A percentile compares a stretch with the other conserved stretches of the same genome.
phyloP scores from a whole-genome alignment of 2,113 vertebrate species.

The Ptychochromis oligacanthus region DNA sequence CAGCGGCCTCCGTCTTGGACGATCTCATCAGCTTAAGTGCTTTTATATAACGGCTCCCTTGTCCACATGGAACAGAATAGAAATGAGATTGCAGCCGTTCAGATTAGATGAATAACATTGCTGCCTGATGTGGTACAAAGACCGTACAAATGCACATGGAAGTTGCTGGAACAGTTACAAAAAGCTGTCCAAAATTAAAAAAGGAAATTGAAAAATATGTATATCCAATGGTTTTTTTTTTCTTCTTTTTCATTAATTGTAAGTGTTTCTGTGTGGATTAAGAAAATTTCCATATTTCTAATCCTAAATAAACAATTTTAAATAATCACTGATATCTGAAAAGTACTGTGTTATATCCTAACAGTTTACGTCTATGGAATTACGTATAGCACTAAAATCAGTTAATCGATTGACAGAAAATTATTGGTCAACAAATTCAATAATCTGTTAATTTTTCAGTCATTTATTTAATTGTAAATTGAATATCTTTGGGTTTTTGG shows the following conservation, averaged over 20 bases:
- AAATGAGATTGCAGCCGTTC: conserved; percentile 30
- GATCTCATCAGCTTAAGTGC: conserved; percentile 73
- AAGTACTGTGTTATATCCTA: too few species aligned
- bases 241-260: too few species aligned
- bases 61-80: conserved; percentile 31
- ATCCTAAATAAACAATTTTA: background rate
- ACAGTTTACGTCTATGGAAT: background rate
- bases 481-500: too few species aligned
- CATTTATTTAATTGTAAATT: background rate
- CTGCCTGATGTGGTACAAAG: background rate
- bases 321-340: background rate
- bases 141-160: background rate
- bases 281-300: background rate
- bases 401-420: background rate
- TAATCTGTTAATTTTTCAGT: background rate
- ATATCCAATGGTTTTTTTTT: too few species aligned
- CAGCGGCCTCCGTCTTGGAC: conserved; percentile 11
- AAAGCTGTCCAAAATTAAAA: background rate
- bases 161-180: background rate
- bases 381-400: background rate
- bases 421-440: background rate
- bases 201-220: background rate
- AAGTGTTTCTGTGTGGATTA: too few species aligned
- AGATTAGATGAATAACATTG: conserved; percentile 32
- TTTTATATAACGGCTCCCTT: conserved; percentile 48